Base-by-base conservation (phyloP, 2,888 invertebrate species). In the Scaptomyza parva region DNA sequence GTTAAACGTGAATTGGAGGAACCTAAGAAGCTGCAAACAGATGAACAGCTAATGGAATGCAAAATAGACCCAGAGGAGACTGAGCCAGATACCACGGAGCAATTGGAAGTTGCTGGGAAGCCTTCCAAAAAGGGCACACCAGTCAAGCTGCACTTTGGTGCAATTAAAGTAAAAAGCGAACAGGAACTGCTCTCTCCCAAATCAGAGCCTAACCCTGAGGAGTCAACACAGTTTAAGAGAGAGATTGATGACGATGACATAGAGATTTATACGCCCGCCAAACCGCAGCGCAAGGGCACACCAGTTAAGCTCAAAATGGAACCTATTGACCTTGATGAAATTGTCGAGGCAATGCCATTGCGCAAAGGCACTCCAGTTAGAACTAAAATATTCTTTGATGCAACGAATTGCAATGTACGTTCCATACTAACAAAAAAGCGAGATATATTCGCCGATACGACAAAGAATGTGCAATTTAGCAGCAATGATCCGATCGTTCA, bases 391-490 rank as follows among this genome's bases (percentile, higher is more conserved):
- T 17, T 41, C 8, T 28, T 18, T 1, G 39, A 70, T 3, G 44
- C 52, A 0, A 1, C 35, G 18, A 68, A 52, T 22, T n/a, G 6
- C 2, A 33, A 64, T 22, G 24, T 76, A 8, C 70, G 80, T 22
- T 86, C 83, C 2, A 86, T 86, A 35, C 43, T 86, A 8, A 20
- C 33, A 11, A 88, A 83, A 43, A 68, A 70, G 5, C 78, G 81
- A 1, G 76, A 89, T 33, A 43, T 86, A 0, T 79, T 91, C 5
- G 71, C 68, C 20, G 86, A 88, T 18, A 57, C 47, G 3, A 75
- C 76, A 0, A 90, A 90, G 67, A 79, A 61, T 61, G 90, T 90
- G 1, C 80, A 88, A 63, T 90, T 90, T 40, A 85, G 86, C 55
- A 63, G 61, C 7, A 70, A 61, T 2, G 67, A 35, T 24, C 78